Evolutionary conservation across 2,113 vertebrate species (phyloP), one percentile per base, ranked within the genome.

Genomic region (Zosterops pallidus): DNA sequence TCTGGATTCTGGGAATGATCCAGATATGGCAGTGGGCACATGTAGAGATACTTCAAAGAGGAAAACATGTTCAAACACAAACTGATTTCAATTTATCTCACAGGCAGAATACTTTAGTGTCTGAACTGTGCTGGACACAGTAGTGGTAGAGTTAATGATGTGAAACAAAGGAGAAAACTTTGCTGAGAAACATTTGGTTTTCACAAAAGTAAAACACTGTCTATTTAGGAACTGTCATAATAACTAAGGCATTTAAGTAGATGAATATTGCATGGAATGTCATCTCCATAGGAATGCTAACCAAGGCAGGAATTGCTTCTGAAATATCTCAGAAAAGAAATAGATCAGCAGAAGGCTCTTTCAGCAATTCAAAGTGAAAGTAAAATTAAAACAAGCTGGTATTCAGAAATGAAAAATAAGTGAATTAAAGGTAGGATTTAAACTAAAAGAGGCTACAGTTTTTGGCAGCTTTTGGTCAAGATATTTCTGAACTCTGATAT

Each of bases 81-180:
- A 70, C 63, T 62, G 82, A 85, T 87, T 85, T 76, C 78, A 63
- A 14, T 79, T 80, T 65, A 26, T 90, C n/a, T 33, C 55, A 56
- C 26, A 62, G 47, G 22, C 65, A 57, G 55, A 89, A 57, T 47
- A 60, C n/a, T 44, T 65, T 63, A 90, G 31, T 8, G 0, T 55
- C 20, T 83, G 62, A 12, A 22, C 83, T 94, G 25, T 78, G 49
- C 42, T 95, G 56, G 69, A 28, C 55, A 62, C 39, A 39, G 71
- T 87, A 47, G 50, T 81, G 89, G 78, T 94, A 90, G 95, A 95
- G 90, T 86, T 84, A 94, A 82, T 84, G 52, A 53, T 78, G 64
- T 90, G 86, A 23, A 92, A 95, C 83, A 96, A 82, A 93, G 82
- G 53, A 82, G 53, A 68, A 79, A 86, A 92, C 79, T 74, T 80